These are phyloP conservation scores for Pelosia muscerda DNA, from an alignment of 2,888 invertebrate species.

Conservation along the genomic window DNA sequence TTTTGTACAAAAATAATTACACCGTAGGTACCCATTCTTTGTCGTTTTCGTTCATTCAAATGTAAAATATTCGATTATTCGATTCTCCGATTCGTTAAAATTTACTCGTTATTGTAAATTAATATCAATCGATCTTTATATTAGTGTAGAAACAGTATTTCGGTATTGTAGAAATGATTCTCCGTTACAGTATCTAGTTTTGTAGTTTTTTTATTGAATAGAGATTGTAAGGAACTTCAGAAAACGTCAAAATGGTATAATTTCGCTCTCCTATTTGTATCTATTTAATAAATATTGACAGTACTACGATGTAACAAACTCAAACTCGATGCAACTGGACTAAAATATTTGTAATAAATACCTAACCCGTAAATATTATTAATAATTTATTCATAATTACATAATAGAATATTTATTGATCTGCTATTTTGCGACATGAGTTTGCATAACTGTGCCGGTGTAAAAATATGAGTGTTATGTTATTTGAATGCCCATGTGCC, in stretches of 20 bases:
- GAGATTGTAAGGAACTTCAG: slow-evolving; percentile 66
- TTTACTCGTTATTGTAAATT: slow-evolving; percentile 74
- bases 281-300: slow-evolving; percentile 38
- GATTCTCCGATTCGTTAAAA: slow-evolving; percentile 64
- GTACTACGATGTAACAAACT: slow-evolving; percentile 53
- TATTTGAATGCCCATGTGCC: slow-evolving; percentile 79
- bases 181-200: slow-evolving; percentile 79
- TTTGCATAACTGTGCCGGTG: slow-evolving; percentile 61
- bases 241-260: slow-evolving; percentile 43
- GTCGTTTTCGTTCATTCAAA: slow-evolving; percentile 70
- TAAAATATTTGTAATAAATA: slow-evolving; percentile 15
- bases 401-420: slow-evolving; percentile 44
- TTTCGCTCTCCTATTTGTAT: slow-evolving; percentile 44
- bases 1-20: slow-evolving; percentile 54
- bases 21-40: slow-evolving; percentile 64
- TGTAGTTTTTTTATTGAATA: slow-evolving; percentile 79
- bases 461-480: slow-evolving; percentile 71
- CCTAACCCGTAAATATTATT: slow-evolving; percentile 23
- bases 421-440: slow-evolving; percentile 47
- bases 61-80: slow-evolving; percentile 71
- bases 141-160: slow-evolving; percentile 82
- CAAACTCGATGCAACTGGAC: slow-evolving; percentile 35
- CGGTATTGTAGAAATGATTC: slow-evolving; percentile 74
- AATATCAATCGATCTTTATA: slow-evolving; percentile 72
- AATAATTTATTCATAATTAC: slow-evolving; percentile 27